Evolutionary conservation across 2,888 invertebrate species (phyloP).

Genomic region (Alviniconcha strummeri): DNA sequence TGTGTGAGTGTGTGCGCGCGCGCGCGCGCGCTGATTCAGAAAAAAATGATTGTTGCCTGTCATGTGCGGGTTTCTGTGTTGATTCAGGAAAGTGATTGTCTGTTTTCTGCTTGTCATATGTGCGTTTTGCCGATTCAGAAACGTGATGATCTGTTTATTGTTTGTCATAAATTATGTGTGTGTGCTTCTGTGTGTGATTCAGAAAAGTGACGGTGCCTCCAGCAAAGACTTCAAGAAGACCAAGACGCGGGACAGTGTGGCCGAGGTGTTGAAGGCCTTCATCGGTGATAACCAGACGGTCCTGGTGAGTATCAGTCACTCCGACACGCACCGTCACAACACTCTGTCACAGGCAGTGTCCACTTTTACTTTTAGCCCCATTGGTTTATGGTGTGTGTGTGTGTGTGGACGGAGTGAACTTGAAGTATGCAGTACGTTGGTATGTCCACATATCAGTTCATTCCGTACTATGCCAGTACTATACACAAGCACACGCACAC

Average conservation of each 20-base stretch:
- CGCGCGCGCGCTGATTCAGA: background rate
- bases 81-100: no score
- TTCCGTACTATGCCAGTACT: no score
- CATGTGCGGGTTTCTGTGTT: no score
- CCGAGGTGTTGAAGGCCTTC: conserved; percentile 87
- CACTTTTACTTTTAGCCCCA: background rate
- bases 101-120: no score
- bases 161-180: background rate
- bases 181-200: conserved; percentile 42
- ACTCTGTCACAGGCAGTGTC: no score
- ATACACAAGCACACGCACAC: no score
- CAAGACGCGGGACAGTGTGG: conserved; percentile 85
- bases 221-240: conserved; percentile 97
- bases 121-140: no score
- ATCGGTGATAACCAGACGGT: conserved; percentile 86
- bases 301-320: conserved; percentile 79
- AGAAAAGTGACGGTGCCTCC: conserved; percentile 89
- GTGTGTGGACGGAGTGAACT: background rate
- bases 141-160: background rate
- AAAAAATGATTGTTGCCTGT: no score
- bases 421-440: no score
- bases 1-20: background rate
- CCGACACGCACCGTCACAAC: no score
- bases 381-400: background rate
- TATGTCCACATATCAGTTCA: no score